Evolutionary conservation across 2,113 vertebrate species (phyloP).

Genomic region (Athene cunicularia): DNA sequence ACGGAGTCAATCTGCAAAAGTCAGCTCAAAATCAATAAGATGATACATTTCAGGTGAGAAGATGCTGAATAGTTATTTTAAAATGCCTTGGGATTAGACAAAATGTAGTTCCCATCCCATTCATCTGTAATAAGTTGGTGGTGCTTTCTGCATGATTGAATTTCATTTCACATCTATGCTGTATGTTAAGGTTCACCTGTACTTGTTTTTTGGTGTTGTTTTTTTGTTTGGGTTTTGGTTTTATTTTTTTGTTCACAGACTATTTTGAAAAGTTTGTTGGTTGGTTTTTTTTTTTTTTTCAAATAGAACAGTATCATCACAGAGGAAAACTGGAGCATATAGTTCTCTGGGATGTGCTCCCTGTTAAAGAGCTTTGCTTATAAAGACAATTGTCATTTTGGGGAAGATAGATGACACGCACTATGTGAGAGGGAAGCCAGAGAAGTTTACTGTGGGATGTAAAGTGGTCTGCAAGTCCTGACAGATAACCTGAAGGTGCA

Average conservation of each 20-base stretch:
- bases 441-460: not conserved
- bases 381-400: not conserved
- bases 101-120: constrained; percentile 50
- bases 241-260: not conserved
- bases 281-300: not conserved
- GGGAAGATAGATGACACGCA: not conserved
- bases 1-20: constrained; percentile 8
- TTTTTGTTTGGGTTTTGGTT: not conserved
- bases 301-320: not conserved
- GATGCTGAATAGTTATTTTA: constrained; percentile 39
- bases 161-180: constrained; percentile 10
- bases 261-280: not conserved
- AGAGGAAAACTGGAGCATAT: not conserved
- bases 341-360: not conserved
- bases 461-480: not conserved
- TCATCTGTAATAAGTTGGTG: constrained; percentile 2
- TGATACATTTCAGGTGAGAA: constrained; percentile 46
- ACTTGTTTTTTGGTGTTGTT: not conserved
- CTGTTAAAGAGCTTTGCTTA: not conserved
- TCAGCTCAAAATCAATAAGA: constrained; percentile 46
- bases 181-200: not conserved
- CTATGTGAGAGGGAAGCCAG: not conserved
- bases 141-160: constrained; percentile 43
- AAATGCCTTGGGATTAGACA: constrained; percentile 44
- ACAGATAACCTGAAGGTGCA: not conserved